These are phyloP conservation scores for Catonia carolina DNA, from an alignment of 2,888 invertebrate genomes.

Conservation along the genomic window DNA sequence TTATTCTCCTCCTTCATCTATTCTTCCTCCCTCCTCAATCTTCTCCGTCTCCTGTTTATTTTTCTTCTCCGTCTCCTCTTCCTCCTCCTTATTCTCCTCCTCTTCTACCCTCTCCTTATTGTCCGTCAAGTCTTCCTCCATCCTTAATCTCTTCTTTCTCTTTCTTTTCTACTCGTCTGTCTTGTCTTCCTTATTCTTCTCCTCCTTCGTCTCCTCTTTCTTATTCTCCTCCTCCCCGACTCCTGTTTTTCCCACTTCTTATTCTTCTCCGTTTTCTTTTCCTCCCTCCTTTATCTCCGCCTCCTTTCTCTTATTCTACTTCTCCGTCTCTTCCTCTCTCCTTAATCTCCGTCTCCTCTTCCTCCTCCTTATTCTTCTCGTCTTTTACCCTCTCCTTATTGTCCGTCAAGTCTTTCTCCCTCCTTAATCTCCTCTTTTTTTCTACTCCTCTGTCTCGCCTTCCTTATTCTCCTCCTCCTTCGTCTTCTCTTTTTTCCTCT, in stretches of 20 bases:
- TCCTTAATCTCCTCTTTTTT: background rate
- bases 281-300: background rate
- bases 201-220: slow-evolving; percentile 2
- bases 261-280: background rate
- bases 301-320: background rate
- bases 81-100: background rate
- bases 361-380: background rate
- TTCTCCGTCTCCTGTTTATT: background rate
- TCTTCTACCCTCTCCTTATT: background rate
- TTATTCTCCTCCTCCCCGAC: slow-evolving; percentile 2
- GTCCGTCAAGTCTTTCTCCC: background rate
- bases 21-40: background rate
- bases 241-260: background rate
- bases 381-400: background rate
- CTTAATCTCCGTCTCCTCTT: background rate
- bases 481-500: background rate
- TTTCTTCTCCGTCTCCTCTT: background rate
- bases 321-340: background rate
- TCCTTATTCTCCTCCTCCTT: slow-evolving; percentile 1
- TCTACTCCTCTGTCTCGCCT: background rate
- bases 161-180: background rate
- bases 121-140: background rate
- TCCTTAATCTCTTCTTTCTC: background rate
- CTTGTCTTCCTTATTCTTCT: background rate
- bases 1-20: background rate